A percentile compares a stretch with the other conserved stretches of the same genome.
These are phyloP conservation scores for Atrichornis clamosus DNA, from an alignment of 2,113 vertebrate genomes.

Conservation along the genomic window DNA sequence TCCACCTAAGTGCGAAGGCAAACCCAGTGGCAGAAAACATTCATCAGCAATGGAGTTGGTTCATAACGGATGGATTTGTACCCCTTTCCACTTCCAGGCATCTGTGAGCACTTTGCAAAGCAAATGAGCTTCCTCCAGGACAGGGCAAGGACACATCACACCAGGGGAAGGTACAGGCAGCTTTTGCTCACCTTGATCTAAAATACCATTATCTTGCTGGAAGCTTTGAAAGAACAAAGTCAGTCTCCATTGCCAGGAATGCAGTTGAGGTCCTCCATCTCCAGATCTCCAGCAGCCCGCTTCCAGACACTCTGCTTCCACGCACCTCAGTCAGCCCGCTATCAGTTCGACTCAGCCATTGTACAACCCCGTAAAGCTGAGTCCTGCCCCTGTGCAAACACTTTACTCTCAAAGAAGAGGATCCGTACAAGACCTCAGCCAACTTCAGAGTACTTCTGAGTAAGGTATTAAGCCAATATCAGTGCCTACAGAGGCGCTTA, in stretches of 20 bases:
- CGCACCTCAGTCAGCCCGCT: background rate
- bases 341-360: background rate
- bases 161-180: background rate
- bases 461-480: conserved; percentile 22
- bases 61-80: background rate
- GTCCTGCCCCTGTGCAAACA: conserved; percentile 10
- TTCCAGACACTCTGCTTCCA: background rate
- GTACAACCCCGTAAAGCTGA: background rate
- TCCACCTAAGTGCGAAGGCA: background rate
- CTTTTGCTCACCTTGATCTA: background rate
- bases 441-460: conserved; percentile 38
- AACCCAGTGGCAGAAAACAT: background rate
- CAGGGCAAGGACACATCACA: background rate
- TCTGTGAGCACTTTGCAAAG: background rate
- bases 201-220: background rate
- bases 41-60: background rate
- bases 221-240: background rate
- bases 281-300: background rate
- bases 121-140: conserved; percentile 8
- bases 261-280: background rate
- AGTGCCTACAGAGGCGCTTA: background rate
- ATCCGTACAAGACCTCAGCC: conserved; percentile 4
- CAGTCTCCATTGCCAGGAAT: background rate
- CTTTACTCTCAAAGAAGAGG: conserved; percentile 6
- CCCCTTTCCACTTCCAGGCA: background rate